Base-by-base conservation (phyloP, 2,113 vertebrate species). In the Eleginops maclovinus region DNA sequence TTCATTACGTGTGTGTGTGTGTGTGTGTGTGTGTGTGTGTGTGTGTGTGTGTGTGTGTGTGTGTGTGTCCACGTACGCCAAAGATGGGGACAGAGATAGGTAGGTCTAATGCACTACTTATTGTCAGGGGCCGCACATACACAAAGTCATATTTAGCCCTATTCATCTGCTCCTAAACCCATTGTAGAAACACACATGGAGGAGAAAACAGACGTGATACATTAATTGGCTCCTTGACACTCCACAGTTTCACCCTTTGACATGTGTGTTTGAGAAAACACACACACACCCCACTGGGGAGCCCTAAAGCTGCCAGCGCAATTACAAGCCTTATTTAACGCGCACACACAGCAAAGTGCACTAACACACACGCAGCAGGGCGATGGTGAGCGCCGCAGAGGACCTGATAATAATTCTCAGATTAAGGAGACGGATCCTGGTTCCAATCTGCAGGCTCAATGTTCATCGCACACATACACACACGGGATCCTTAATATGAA, bases 81-180 rank as follows among this genome's bases (percentile, higher is more conserved):
- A 93, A 93, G 94, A 94, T 94, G 90, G 87, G 95, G 95, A 91
- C 82, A 87, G 82, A 90, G 92, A 95, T 93, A 89, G 88, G 79
- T 60, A 47, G 78, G 82, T 81, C 87, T 93, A 88, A 94, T 93
- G 92, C 87, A 92, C 84, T 83, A 84, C 81, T 89, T 84, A 88
- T 84, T 84, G 89, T 89, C 82, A 67, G 71, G 77, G 83, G 76
- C 53, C 41, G 6, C 1, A 75, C 24, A 55, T 51, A 60, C 67
- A 60, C 11, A 61, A 92, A 94, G 93, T 94, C 53, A 80, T 91
- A 93, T 95, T 96, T 95, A 93, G 92, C 92, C 90, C 96, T 95
- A 97, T 97, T 97, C 96, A 97, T 97, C 96, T 96, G 95, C 92
- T 96, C 95, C 95, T 95, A 96, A 97, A 96, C 94, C 95, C 90